These are phyloP conservation scores for Strigamia maritima DNA, from an alignment of 2,888 invertebrate genomes.

Conservation along the genomic window DNA sequence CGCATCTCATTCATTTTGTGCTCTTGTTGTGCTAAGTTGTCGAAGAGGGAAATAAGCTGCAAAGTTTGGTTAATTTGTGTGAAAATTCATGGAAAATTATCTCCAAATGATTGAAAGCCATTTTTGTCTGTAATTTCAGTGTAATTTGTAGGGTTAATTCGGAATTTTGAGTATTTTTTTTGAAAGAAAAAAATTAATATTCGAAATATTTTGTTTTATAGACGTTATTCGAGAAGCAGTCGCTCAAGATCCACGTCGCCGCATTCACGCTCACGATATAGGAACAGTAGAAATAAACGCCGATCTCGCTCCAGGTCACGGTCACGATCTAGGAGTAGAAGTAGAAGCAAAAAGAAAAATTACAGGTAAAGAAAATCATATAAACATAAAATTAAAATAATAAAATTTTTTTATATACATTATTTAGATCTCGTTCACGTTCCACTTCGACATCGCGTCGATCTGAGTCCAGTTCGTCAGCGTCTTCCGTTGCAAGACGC, in stretches of 20 bases:
- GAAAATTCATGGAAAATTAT: background rate
- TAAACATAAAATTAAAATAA: background rate
- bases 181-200: background rate
- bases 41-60: no score
- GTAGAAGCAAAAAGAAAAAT: slow-evolving; percentile 22
- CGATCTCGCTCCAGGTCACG: background rate
- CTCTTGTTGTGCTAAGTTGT: no score
- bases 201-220: background rate
- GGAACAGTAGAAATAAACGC: background rate
- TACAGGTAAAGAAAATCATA: background rate
- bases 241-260: slow-evolving; percentile 39
- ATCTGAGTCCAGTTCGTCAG: slow-evolving; percentile 44
- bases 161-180: background rate
- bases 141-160: background rate
- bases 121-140: background rate
- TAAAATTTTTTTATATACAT: slow-evolving; percentile 37
- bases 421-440: slow-evolving; percentile 45
- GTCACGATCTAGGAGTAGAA: background rate
- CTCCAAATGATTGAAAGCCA: background rate
- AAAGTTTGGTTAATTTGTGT: background rate
- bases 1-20: background rate
- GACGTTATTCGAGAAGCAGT: slow-evolving; percentile 41
- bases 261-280: background rate
- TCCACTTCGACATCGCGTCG: slow-evolving; percentile 46
- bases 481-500: slow-evolving; percentile 46